phyloP scores from a whole-genome alignment of 1,140 invertebrate species.

The Drosophila serrata region DNA sequence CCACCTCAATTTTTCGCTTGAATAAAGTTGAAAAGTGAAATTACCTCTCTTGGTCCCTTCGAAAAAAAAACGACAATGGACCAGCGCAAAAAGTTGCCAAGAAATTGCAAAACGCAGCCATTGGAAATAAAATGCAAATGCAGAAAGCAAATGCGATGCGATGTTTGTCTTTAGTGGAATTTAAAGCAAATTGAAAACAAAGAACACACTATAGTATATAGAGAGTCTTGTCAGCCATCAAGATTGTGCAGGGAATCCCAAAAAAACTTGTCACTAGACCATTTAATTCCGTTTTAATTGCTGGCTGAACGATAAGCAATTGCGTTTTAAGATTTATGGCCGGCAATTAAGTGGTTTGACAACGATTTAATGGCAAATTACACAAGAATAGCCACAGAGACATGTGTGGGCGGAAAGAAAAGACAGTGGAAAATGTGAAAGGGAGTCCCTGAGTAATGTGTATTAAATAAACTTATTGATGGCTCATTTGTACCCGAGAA shows the following conservation, averaged over 20 bases:
- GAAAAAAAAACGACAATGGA: constrained; percentile 23
- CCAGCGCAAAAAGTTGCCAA: constrained; percentile 42
- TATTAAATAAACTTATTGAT: constrained; percentile 47
- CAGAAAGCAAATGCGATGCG: constrained; percentile 23
- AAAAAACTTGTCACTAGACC: constrained; percentile 48
- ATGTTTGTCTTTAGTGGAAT: constrained; percentile 28
- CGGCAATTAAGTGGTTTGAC: constrained; percentile 58
- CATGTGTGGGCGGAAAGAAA: constrained; percentile 40
- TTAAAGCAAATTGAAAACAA: constrained; percentile 50
- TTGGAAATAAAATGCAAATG: constrained; percentile 77
- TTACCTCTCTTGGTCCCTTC: constrained; percentile 13
- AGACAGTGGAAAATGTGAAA: neutral
- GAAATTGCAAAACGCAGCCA: constrained; percentile 70
- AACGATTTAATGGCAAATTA: constrained; percentile 61
- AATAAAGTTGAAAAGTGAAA: constrained; percentile 79
- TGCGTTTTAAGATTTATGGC: constrained; percentile 62
- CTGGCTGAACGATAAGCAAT: constrained; percentile 54
- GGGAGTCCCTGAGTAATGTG: constrained; percentile 24
- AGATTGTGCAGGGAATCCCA: constrained; percentile 38
- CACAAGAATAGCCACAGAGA: constrained; percentile 39
- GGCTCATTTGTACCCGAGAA: constrained; percentile 3
- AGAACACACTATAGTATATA: neutral
- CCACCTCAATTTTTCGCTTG: constrained; percentile 71
- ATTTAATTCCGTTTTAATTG: constrained; percentile 76
- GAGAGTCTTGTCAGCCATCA: constrained; percentile 57